Evolutionary conservation across 2,113 vertebrate genomes (phyloP).

Genomic region (Melanotaenia duboulayi): DNA sequence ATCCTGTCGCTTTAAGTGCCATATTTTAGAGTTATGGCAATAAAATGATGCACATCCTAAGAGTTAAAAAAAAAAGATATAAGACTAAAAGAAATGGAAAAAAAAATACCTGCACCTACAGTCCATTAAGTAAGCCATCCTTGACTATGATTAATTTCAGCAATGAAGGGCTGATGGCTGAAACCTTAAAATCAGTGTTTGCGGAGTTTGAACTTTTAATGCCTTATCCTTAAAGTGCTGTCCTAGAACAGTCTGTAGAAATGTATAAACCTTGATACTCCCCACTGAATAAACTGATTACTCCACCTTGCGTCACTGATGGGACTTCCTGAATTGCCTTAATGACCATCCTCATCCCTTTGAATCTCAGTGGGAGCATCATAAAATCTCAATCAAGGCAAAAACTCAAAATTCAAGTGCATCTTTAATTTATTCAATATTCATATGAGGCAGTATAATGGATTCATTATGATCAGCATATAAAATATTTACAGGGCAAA

Average conservation of each 20-base stretch:
- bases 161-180: no score
- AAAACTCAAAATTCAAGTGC: not conserved
- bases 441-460: slow-evolving; percentile 71
- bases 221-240: not conserved
- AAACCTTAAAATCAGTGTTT: no score
- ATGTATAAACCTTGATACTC: not conserved
- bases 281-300: not conserved
- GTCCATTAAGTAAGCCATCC: no score
- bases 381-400: slow-evolving; percentile 19
- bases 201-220: not conserved
- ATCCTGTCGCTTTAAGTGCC: no score
- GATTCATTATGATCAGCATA: slow-evolving; percentile 74
- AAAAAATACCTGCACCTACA: no score
- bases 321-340: not conserved
- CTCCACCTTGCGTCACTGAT: not conserved
- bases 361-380: not conserved
- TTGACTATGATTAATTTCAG: no score
- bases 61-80: no score
- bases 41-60: no score
- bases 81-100: no score
- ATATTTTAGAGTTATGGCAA: no score
- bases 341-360: not conserved
- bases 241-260: not conserved
- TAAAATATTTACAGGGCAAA: slow-evolving; percentile 83
- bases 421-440: slow-evolving; percentile 82